Evolutionary conservation across 35 echinoderm and acorn worm species (phyloP).

Genomic region (Strongylocentrotus purpuratus): DNA sequence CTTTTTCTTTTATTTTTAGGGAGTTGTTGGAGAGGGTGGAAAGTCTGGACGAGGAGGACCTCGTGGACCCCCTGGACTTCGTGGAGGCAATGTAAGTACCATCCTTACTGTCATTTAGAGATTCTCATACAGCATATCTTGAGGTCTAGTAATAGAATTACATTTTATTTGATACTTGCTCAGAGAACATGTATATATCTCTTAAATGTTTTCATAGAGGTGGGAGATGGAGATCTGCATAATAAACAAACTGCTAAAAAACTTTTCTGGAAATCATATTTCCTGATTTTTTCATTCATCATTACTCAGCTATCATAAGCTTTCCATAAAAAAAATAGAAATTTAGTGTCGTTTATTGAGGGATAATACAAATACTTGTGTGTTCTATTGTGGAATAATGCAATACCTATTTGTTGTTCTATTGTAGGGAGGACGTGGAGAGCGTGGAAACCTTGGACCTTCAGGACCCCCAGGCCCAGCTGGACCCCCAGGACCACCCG

Average conservation of each 20-base stretch:
- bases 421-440: slow-evolving; percentile 65
- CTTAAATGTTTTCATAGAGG: too few relatives aligned
- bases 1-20: not conserved
- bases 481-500: not conserved
- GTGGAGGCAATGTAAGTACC: slow-evolving; percentile 52
- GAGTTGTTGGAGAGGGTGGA: slow-evolving; percentile 15
- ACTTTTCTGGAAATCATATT: too few relatives aligned
- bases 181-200: too few relatives aligned
- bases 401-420: not conserved
- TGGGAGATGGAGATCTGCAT: too few relatives aligned
- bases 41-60: slow-evolving; percentile 36
- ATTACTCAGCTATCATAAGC: too few relatives aligned
- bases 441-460: slow-evolving; percentile 51
- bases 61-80: slow-evolving; percentile 47
- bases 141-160: too few relatives aligned
- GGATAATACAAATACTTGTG: not conserved
- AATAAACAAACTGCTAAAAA: too few relatives aligned
- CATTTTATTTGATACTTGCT: too few relatives aligned
- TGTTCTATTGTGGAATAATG: not conserved
- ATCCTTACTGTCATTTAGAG: not conserved
- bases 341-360: too few relatives aligned
- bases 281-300: too few relatives aligned
- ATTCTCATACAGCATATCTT: too few relatives aligned
- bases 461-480: slow-evolving; percentile 38
- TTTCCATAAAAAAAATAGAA: too few relatives aligned